These are phyloP conservation scores for Tinea semifulvella DNA, from an alignment of 2,888 invertebrate genomes.

Conservation along the genomic window DNA sequence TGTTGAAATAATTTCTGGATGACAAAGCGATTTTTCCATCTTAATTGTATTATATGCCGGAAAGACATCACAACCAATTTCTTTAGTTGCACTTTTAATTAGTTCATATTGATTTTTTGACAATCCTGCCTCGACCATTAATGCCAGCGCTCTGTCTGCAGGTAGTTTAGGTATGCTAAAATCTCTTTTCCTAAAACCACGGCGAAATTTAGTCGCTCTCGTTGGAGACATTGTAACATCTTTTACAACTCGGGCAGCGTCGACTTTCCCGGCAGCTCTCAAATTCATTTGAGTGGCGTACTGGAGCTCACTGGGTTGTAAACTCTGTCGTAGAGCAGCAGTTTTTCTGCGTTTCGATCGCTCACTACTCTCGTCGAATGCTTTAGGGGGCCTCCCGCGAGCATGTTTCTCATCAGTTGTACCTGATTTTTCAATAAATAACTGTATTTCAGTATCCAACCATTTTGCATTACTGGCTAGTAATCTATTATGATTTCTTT, in stretches of 20 bases:
- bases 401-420: not conserved
- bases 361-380: slow-evolving; percentile 1
- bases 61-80: not conserved
- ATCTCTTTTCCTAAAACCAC: not conserved
- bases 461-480: not conserved
- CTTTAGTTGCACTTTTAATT: not conserved
- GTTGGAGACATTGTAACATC: not conserved
- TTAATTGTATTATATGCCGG: not conserved
- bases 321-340: not conserved
- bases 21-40: not conserved
- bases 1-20: not conserved
- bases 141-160: not conserved
- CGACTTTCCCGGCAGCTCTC: not conserved
- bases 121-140: not conserved
- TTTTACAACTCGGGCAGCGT: not conserved
- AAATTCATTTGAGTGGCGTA: slow-evolving; percentile 7
- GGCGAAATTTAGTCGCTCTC: not conserved
- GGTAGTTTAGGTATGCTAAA: not conserved
- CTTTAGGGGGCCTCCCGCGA: not conserved
- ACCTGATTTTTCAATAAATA: not conserved
- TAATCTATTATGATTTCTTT: not conserved
- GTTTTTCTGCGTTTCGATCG: not conserved
- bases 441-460: not conserved
- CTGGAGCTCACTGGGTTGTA: not conserved
- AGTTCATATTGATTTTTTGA: not conserved